phyloP scores from a whole-genome alignment of 1,140 invertebrate species.

The Eulimnadia texana region DNA sequence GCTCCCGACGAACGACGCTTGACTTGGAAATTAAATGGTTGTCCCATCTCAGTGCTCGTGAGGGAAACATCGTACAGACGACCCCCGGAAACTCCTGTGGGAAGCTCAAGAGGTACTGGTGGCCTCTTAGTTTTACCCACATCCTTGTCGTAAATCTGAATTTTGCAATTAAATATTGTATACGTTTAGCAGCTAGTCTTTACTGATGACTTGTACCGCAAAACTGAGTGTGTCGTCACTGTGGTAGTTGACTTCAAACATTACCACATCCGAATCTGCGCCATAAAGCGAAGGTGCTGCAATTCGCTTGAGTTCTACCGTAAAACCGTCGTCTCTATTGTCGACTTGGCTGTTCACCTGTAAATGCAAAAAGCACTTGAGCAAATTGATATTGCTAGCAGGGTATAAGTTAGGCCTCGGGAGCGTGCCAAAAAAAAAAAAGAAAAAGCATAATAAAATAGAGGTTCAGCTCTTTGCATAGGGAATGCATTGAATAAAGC shows the following conservation, averaged over 20 bases:
- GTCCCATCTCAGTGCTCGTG: background rate
- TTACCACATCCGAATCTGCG: background rate
- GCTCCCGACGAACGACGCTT: background rate
- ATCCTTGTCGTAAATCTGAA: background rate
- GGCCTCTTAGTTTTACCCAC: background rate
- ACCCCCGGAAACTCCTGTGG: background rate
- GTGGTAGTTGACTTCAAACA: constrained; percentile 12
- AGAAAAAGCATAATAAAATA: no score
- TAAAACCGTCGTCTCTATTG: background rate
- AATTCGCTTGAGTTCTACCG: background rate
- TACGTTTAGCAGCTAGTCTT: background rate
- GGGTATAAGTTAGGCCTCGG: no score
- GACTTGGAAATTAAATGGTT: constrained; percentile 8
- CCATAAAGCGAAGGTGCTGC: constrained; percentile 7
- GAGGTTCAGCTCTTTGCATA: no score
- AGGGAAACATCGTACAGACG: constrained; percentile 7
- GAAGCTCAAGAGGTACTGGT: constrained; percentile 3
- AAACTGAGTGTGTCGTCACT: constrained; percentile 7
- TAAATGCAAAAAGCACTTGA: no score
- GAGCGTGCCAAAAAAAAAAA: no score
- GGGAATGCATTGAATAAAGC: background rate
- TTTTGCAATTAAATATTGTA: background rate
- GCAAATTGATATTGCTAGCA: no score
- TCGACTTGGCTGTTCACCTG: background rate
- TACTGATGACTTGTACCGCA: constrained; percentile 6